A percentile compares a stretch with the other conserved stretches of the same genome.
These are phyloP conservation scores for Corythoichthys haematopterus DNA, from an alignment of 2,113 vertebrate genomes.

Conservation along the genomic window DNA sequence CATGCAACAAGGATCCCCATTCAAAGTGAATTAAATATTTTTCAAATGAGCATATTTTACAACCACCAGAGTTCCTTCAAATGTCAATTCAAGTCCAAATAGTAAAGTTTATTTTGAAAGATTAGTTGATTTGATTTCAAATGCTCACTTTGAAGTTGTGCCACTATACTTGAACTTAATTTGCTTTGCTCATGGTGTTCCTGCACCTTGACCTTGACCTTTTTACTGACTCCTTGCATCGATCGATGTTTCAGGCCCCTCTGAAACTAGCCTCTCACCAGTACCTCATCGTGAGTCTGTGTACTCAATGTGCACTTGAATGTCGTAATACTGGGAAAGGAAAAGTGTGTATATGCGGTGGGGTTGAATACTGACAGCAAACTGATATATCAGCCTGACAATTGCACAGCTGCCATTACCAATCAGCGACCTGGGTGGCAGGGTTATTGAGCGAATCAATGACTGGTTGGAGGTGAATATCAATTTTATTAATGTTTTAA, in stretches of 20 bases:
- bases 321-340: background rate
- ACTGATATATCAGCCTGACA: slow-evolving; percentile 31
- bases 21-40: background rate
- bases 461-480: slow-evolving; percentile 46
- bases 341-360: background rate
- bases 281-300: slow-evolving; percentile 1
- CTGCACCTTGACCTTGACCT: slow-evolving; percentile 11
- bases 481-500: slow-evolving; percentile 51
- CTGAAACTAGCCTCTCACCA: background rate
- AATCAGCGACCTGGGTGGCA: slow-evolving; percentile 11
- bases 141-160: background rate
- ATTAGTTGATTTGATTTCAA: background rate
- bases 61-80: background rate
- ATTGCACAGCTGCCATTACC: slow-evolving; percentile 20
- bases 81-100: background rate
- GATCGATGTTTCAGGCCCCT: background rate
- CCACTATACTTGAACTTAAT: background rate
- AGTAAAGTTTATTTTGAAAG: background rate
- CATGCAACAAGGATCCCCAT: background rate
- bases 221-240: background rate
- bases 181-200: slow-evolving; percentile 5
- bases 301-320: slow-evolving; percentile 17
- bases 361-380: slow-evolving; percentile 33
- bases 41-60: background rate
- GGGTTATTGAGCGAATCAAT: slow-evolving; percentile 52